Evolutionary conservation across 2,113 vertebrate genomes (phyloP), one percentile per base, ranked within the genome.

Genomic region (Mobula birostris): DNA sequence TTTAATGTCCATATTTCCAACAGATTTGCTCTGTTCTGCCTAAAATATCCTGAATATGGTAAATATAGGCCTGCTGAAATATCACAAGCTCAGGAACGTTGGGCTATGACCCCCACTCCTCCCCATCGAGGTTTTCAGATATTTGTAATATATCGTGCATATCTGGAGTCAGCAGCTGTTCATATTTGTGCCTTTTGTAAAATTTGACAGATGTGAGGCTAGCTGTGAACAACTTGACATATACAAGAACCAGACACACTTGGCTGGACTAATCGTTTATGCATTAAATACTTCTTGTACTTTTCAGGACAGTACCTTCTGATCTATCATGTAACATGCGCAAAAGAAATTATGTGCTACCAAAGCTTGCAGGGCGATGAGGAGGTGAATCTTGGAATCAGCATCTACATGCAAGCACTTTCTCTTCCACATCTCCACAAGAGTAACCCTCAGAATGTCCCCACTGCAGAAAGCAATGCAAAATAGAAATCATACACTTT

Each of bases 101-200:
- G 27, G 63, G 58, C 85, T 63, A 29, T 66, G 27, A 66, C 58
- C 29, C 58, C 72, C 72, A 1, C 19, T 5, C 15, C 72, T 24
- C 72, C 72, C 29, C 85, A 88, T 88, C 4, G n/a, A 27, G 58
- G 19, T 88, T 17, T 88, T n/a, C 3, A 17, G 58, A 88, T 66
- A n/a, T 66, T 88, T 88, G 58, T 63, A 29, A 63, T 9, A n/a
- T 29, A 88, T 58, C 85, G 27, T 5, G 14, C 48, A 85, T 85
- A 85, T 56, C 21, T 79, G 77, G 77, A 79, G 77, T 58, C 82
- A 88, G n/a, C 58, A 88, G 27, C 56, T 88, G 58, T 61, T 88
- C 83, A 66, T 4, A 17, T 32, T 17, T 63, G 58, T 63, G 2
- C 5, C 83, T 63, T 87, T 29, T 63, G 85, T 88, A 63, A 88